A percentile compares a stretch with the other conserved stretches of the same genome.
These are phyloP conservation scores for Rhynchomys soricoides DNA, from an alignment of 2,113 vertebrate species.

Conservation along the genomic window DNA sequence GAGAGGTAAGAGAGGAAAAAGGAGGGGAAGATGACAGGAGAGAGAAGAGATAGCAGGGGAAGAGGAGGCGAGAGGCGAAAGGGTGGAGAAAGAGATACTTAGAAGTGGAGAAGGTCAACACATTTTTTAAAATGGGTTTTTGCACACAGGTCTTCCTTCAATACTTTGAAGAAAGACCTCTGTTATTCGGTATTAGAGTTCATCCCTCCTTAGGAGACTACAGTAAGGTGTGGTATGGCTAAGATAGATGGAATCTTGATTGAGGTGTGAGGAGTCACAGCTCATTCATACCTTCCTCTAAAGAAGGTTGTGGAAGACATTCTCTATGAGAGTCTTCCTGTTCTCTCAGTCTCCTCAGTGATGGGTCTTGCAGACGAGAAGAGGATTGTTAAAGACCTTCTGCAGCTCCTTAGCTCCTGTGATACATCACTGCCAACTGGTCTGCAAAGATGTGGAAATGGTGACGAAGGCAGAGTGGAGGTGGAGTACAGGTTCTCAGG, in stretches of 20 bases:
- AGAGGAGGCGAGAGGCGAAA: not conserved
- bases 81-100: not conserved
- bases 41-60: not conserved
- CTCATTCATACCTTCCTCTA: not conserved
- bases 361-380: no score
- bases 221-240: not conserved
- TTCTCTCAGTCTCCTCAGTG: not conserved
- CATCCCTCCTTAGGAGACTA: rapidly evolving
- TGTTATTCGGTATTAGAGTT: not conserved
- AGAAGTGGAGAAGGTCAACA: not conserved
- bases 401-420: rapidly evolving
- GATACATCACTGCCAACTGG: not conserved
- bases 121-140: not conserved
- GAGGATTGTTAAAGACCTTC: not conserved
- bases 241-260: not conserved
- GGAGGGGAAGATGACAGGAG: not conserved
- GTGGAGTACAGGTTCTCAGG: not conserved
- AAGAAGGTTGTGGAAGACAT: not conserved
- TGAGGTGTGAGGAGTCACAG: no score
- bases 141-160: not conserved
- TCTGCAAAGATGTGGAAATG: not conserved
- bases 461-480: not conserved
- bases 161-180: not conserved
- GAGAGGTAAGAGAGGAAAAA: not conserved
- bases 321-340: no score